Conservation (phyloP, 2,797 vertebrate species). For the Oreonectes daqikongensis region DNA sequence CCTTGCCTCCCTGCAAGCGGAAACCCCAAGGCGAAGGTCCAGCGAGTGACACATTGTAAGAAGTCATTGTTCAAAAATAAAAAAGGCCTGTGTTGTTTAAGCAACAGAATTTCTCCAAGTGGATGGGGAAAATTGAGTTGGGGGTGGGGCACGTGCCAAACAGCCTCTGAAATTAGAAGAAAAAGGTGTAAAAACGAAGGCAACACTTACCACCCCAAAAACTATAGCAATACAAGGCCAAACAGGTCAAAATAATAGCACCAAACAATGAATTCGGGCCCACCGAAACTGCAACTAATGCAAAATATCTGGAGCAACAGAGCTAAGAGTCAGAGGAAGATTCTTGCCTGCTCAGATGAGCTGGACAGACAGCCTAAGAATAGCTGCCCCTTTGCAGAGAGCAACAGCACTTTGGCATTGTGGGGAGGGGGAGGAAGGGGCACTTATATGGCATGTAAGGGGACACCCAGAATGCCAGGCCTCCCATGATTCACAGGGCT, state of each 20-base stretch:
- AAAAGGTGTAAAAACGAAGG: constrained; percentile 24
- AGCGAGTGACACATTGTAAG: constrained; percentile 86
- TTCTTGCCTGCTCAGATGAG: constrained; percentile 84
- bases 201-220: constrained; percentile 28
- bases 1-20: constrained; percentile 95
- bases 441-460: constrained; percentile 97
- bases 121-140: constrained; percentile 45
- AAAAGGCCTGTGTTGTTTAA: constrained; percentile 36
- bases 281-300: constrained; percentile 46
- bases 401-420: constrained; percentile 85
- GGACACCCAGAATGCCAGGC: constrained; percentile 87
- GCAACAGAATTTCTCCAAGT: constrained; percentile 52
- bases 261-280: constrained; percentile 36
- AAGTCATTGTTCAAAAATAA: constrained; percentile 79
- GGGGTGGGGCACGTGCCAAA: constrained; percentile 50
- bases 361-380: constrained; percentile 92
- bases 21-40: constrained; percentile 97
- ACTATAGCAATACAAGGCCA: constrained; percentile 23
- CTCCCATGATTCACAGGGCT: constrained; percentile 87
- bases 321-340: constrained; percentile 57
- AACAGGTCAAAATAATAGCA: constrained; percentile 21
- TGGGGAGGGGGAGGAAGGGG: constrained; percentile 70
- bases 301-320: constrained; percentile 55
- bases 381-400: constrained; percentile 82
- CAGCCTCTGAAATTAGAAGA: constrained; percentile 72